These are phyloP conservation scores for Diarsia mendica DNA, from an alignment of 2,888 invertebrate species.

Conservation along the genomic window DNA sequence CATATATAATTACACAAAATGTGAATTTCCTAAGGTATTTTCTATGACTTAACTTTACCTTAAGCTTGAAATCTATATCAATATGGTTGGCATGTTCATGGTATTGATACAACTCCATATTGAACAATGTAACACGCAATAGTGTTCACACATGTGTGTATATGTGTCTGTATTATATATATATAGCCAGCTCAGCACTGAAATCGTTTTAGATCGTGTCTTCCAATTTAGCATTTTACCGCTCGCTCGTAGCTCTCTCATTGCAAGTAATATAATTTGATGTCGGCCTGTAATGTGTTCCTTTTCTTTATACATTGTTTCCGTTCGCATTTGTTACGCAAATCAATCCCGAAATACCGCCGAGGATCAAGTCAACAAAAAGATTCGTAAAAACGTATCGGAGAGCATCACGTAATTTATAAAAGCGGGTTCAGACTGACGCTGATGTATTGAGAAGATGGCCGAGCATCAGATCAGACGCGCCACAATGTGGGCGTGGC, in stretches of 20 bases:
- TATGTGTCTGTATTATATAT: slow-evolving; percentile 1
- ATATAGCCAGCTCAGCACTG: slow-evolving; percentile 36
- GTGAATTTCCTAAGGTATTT: too few relatives aligned
- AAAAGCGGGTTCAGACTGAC: slow-evolving; percentile 29
- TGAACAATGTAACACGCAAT: slow-evolving; percentile 14
- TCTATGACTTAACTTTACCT: too few relatives aligned
- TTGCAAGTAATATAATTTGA: slow-evolving; percentile 71
- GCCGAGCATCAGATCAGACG: slow-evolving; percentile 18
- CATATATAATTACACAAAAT: too few relatives aligned
- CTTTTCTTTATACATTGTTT: slow-evolving; percentile 69
- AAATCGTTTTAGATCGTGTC: slow-evolving; percentile 69
- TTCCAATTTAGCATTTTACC: slow-evolving; percentile 81
- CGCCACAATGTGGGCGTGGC: background rate
- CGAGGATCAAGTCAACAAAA: slow-evolving; percentile 58
- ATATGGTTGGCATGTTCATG: background rate
- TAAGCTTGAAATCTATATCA: background rate
- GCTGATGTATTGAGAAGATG: slow-evolving; percentile 41
- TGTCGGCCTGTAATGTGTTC: slow-evolving; percentile 72
- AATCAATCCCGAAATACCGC: slow-evolving; percentile 60
- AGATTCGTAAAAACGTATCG: slow-evolving; percentile 44
- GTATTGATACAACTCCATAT: background rate
- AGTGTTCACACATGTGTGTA: background rate
- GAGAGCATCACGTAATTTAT: slow-evolving; percentile 45
- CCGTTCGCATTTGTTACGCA: slow-evolving; percentile 62
- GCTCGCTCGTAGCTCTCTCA: slow-evolving; percentile 72